Evolutionary conservation across 2,113 vertebrate genomes (phyloP).

Genomic region (Eonycteris spelaea): DNA sequence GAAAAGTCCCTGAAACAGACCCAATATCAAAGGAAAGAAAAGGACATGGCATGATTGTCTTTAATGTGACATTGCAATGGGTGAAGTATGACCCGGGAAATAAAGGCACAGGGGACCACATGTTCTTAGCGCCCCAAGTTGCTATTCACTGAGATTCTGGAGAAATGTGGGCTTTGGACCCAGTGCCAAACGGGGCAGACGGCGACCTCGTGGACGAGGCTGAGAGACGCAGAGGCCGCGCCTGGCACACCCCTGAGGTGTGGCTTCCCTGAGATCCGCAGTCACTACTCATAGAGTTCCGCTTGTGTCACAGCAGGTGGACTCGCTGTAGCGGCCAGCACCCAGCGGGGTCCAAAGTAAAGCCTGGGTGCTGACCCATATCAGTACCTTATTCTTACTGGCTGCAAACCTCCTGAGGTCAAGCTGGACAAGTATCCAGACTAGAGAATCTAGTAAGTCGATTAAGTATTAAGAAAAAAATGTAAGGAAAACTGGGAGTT

Average conservation of each 20-base stretch:
- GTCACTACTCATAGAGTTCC: no score
- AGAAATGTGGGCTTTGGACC: background rate
- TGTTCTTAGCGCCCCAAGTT: no score
- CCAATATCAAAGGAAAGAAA: background rate
- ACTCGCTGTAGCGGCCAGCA: background rate
- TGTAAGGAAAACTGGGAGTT: background rate
- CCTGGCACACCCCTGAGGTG: accelerated
- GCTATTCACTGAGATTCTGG: background rate
- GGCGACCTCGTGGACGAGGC: accelerated
- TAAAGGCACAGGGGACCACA: background rate
- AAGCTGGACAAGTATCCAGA: background rate
- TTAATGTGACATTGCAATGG: background rate
- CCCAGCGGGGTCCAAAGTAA: background rate
- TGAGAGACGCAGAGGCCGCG: accelerated
- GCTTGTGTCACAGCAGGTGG: background rate
- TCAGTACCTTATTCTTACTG: background rate
- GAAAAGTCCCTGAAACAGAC: background rate
- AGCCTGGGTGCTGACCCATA: background rate
- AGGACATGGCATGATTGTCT: background rate
- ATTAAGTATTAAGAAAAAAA: background rate
- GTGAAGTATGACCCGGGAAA: no score
- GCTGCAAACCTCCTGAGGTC: background rate
- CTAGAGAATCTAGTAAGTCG: background rate
- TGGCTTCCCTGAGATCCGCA: background rate
- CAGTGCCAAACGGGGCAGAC: accelerated